Conservation (phyloP, 1,140 invertebrate species). For the Lordiphosa clarofinis region DNA sequence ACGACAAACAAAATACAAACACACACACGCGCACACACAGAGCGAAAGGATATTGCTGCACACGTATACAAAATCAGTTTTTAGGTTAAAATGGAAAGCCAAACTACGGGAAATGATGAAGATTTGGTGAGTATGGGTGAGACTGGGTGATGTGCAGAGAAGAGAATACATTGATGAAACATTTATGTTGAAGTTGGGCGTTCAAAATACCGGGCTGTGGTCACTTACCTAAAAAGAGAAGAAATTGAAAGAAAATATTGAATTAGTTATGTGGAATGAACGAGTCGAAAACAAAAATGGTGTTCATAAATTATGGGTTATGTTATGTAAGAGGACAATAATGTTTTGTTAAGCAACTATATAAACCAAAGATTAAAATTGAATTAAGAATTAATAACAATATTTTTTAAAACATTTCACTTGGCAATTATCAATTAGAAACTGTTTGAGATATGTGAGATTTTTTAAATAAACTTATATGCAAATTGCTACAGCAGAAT, state of each 20-base stretch:
- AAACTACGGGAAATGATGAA: conserved; percentile 47
- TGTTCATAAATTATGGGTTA: no score
- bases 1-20: conserved; percentile 36
- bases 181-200: conserved; percentile 29
- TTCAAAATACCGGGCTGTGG: conserved; percentile 2
- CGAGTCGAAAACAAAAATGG: no score
- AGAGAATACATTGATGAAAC: conserved; percentile 58
- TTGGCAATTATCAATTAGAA: no score
- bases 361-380: no score
- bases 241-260: background rate
- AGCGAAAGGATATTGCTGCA: conserved; percentile 2
- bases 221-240: conserved; percentile 60
- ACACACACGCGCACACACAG: conserved; percentile 21
- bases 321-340: no score
- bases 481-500: no score
- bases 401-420: no score
- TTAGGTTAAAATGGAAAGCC: conserved; percentile 24
- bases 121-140: conserved; percentile 20
- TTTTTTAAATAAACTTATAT: no score
- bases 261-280: background rate
- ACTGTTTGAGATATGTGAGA: no score
- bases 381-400: no score
- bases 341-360: no score
- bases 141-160: conserved; percentile 34
- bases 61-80: conserved; percentile 17